Evolutionary conservation across 2,888 invertebrate species (phyloP), one percentile per base, ranked within the genome.

Genomic region (Gibbula magus): DNA sequence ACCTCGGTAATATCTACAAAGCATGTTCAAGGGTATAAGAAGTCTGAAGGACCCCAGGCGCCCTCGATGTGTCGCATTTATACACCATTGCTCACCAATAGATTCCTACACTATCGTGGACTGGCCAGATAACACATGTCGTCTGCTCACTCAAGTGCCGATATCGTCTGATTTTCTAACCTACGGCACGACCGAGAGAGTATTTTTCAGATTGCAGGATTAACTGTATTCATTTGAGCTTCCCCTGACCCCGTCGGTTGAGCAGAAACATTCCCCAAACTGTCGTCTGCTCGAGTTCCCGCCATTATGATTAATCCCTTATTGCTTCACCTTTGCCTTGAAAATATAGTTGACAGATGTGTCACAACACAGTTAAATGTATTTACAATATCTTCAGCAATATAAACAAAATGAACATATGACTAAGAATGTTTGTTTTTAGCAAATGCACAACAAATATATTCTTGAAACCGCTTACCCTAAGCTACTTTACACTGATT

Each of bases 21-120:
- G 61, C 61, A 61, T 61, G 61, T 61, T 61, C 61, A 61, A 61
- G 61, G 61, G 61, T 61, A 61, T 10, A 61, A 61, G 18, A 61
- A 29, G 25, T 16, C 29, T 25, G 61, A 18, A 29, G 61, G 16
- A 29, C 61, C 61, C 29, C 18, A 29, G 61, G 61, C 29, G 29
- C 13, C 61, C 25, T 16, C 25, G 61, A 61, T 16, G 25, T 29
- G 61, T 25, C 25, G 2, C 13, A 61, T 61, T 61, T 29, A 61
- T 25, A 25, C 61, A 16, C 25, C 29, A 61, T 61, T 61, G 29
- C 29, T 61, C 61, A 10, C 61, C 16, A 61, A 25, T 29, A n/a
- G 25, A 61, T 61, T 61, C 22, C 61, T 25, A 13, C 29, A 61
- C 61, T 61, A 61, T 22, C 29, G 61, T 29, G 61, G 61, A 10